These are phyloP conservation scores for Actinia equina DNA, from an alignment of 64 coral and sea anemone genomes.

Conservation along the genomic window DNA sequence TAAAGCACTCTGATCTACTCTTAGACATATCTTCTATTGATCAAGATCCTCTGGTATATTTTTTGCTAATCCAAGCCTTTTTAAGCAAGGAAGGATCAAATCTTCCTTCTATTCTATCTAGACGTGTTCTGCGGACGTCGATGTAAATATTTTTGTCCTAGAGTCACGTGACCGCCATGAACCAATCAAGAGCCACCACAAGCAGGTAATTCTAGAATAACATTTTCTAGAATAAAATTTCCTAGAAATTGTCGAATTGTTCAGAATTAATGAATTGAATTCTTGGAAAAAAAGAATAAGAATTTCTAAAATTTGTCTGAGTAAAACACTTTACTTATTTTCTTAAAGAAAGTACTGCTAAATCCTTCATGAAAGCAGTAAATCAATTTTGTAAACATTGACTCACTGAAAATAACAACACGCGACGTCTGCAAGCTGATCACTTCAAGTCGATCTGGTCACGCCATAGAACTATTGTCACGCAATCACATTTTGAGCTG, in stretches of 20 bases:
- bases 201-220: not conserved
- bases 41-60: not conserved
- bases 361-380: too few relatives aligned
- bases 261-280: not conserved
- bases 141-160: not conserved
- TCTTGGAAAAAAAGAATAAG: not conserved
- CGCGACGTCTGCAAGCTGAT: too few relatives aligned
- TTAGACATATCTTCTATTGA: not conserved
- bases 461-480: too few relatives aligned
- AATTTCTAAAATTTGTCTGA: too few relatives aligned
- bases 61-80: not conserved
- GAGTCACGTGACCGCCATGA: not conserved
- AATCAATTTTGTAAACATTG: too few relatives aligned
- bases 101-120: not conserved
- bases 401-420: too few relatives aligned
- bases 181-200: not conserved
- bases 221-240: not conserved
- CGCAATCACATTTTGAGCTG: too few relatives aligned
- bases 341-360: too few relatives aligned
- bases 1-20: not conserved
- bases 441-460: too few relatives aligned
- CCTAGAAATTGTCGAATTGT: too few relatives aligned
- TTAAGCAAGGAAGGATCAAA: not conserved
- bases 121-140: not conserved
- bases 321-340: too few relatives aligned